Evolutionary conservation across 2,113 vertebrate genomes (phyloP).

Genomic region (Urocolius indicus): DNA sequence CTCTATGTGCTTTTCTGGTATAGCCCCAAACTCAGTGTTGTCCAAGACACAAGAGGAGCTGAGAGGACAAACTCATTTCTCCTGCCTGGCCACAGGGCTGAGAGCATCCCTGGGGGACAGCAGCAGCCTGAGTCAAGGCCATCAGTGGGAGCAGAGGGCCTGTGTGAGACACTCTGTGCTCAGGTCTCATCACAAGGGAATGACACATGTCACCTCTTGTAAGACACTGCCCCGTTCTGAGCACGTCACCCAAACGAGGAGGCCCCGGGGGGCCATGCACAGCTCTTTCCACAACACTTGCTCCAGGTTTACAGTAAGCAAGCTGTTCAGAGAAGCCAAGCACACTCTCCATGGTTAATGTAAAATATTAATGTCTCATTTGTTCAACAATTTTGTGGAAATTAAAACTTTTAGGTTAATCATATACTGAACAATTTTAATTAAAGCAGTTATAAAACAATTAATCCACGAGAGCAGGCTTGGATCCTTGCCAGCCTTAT

Average conservation of each 20-base stretch:
- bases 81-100: neutral
- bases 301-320: conserved; percentile 19
- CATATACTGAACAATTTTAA: conserved; percentile 86
- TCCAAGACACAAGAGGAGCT: neutral
- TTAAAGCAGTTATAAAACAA: conserved; percentile 88
- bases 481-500: conserved; percentile 81
- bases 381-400: conserved; percentile 84
- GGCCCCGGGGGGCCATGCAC: neutral
- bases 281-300: neutral
- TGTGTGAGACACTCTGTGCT: neutral
- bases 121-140: neutral
- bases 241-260: neutral
- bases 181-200: neutral
- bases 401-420: conserved; percentile 89
- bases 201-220: neutral
- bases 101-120: neutral
- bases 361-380: conserved; percentile 89
- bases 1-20: accelerated
- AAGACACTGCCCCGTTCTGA: neutral
- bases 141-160: neutral
- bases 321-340: conserved; percentile 49
- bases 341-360: conserved; percentile 72
- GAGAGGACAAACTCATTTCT: neutral
- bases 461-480: conserved; percentile 81
- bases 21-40: neutral